Evolutionary conservation across 2,797 vertebrate species (phyloP), one percentile per base, ranked within the genome.

Genomic region (Sebastes nivosus): DNA sequence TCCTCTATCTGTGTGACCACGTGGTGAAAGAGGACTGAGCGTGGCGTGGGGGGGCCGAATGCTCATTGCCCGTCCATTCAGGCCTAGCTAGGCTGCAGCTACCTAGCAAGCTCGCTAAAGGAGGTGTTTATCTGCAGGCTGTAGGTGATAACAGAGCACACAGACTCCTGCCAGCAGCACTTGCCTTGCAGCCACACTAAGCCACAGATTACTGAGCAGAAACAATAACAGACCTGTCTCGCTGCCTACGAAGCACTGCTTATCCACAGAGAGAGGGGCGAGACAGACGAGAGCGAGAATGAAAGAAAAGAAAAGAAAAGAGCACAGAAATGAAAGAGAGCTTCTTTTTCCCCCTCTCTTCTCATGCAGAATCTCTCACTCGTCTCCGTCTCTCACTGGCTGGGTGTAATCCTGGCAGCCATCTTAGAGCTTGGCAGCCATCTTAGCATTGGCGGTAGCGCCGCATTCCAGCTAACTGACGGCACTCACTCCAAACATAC

Each of bases 361-460:
- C 80, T 82, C 80, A 74, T 85, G 87, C 90, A 79, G 74, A 91
- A 93, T 92, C 85, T 86, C 88, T 85, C 81, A 32, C 92, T 91
- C 82, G 85, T 87, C 86, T 91, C 91, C 78, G 85, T 90, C 86
- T 93, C 91, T 92, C 91, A 70, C 93, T 90, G 85, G 86, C 91
- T 90, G 88, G 87, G 90, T 93, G 92, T 91, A 95, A 95, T 96
- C 94, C 96, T 97, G 96, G 97, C 97, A 97, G 97, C 97, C 97
- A 97, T 94, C 89, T 98, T 98, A 97, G 96, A 92, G 95, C 96
- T 97, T 98, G 97, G 97, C 97, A 98, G 97, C 97, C 97, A 98
- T 98, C 95, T 98, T 98, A 98, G 92, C 92, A 95, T 96, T 96
- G 96, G 96, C 96, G 96, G 96, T 94, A 94, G 93, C 90, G 91